phyloP scores from a whole-genome alignment of 2,888 invertebrate genomes.

The Lasius platythorax region DNA sequence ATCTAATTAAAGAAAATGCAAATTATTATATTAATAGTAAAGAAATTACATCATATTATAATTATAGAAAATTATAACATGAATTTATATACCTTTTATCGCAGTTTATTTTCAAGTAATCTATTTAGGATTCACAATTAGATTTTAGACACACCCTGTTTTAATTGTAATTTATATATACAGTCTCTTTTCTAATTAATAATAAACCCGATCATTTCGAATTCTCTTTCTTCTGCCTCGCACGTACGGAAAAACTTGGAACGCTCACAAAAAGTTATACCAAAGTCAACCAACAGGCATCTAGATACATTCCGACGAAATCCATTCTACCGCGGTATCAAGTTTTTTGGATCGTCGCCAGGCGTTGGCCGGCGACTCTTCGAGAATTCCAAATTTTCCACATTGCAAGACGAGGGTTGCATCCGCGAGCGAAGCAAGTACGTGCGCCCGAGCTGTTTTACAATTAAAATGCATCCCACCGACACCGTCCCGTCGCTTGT shows the following conservation, averaged over 20 bases:
- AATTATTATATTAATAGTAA: background rate
- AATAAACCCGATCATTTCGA: background rate
- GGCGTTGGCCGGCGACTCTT: conserved; percentile 33
- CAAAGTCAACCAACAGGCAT: conserved; percentile 48
- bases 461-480: conserved; percentile 74
- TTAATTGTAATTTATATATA: background rate
- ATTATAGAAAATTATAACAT: background rate
- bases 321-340: conserved; percentile 36
- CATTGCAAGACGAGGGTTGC: conserved; percentile 33
- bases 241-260: conserved; percentile 35
- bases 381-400: conserved; percentile 44
- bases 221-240: background rate
- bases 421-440: conserved; percentile 29
- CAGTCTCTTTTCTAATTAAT: background rate
- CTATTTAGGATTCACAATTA: background rate
- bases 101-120: background rate
- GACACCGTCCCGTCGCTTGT: conserved; percentile 39
- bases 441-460: conserved; percentile 66
- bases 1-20: background rate
- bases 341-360: conserved; percentile 59
- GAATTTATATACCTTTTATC: background rate
- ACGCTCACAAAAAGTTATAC: conserved; percentile 37
- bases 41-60: background rate
- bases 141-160: background rate
- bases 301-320: conserved; percentile 35